These are phyloP conservation scores for Drosophila baimaii DNA, from an alignment of 1,140 invertebrate genomes.

Conservation along the genomic window DNA sequence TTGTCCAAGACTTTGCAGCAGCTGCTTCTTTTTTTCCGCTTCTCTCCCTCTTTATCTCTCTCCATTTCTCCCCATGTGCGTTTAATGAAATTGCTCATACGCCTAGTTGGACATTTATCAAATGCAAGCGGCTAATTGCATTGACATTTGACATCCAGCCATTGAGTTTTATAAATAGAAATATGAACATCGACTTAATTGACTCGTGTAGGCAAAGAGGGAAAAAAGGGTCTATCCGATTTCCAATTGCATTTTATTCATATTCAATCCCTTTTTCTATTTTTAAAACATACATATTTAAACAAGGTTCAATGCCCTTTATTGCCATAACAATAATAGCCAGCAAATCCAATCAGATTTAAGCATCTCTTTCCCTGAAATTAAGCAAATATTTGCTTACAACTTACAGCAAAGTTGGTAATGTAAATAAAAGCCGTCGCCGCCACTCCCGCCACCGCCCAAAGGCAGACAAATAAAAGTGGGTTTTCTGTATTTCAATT, in stretches of 20 bases:
- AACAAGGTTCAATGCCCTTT: conserved; percentile 26
- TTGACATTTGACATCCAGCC: conserved; percentile 65
- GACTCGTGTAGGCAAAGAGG: background rate
- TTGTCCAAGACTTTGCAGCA: conserved; percentile 32
- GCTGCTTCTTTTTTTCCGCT: background rate
- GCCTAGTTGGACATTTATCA: conserved; percentile 20
- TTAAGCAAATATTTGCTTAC: conserved; percentile 59
- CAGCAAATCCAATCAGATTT: conserved; percentile 23
- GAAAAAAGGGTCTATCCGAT: background rate
- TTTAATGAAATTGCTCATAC: conserved; percentile 28
- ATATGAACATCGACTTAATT: conserved; percentile 38
- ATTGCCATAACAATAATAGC: background rate
- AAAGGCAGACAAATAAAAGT: conserved; percentile 40
- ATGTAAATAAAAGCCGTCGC: conserved; percentile 28
- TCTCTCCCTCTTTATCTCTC: background rate
- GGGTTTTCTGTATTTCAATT: conserved; percentile 52
- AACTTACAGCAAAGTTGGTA: conserved; percentile 41
- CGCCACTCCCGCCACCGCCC: background rate
- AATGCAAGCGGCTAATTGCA: conserved; percentile 61
- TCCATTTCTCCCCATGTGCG: conserved; percentile 1
- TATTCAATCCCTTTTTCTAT: background rate
- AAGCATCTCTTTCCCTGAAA: conserved; percentile 10
- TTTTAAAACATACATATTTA: background rate
- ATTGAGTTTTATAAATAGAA: conserved; percentile 28
- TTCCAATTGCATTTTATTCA: background rate